Base-by-base conservation (phyloP, 2,888 invertebrate species). In the Cheilosia soror region DNA sequence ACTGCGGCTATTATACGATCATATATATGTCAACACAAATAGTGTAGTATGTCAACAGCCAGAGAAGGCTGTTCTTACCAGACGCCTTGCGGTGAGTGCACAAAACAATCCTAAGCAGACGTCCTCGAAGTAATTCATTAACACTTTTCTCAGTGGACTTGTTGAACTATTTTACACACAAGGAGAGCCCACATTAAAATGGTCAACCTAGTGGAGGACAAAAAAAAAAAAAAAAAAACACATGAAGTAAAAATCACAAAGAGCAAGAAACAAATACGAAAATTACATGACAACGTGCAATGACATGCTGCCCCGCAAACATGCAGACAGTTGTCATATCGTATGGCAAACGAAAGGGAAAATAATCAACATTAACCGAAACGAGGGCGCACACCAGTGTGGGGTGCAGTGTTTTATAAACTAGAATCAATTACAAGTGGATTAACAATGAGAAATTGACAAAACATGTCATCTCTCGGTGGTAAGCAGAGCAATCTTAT, bases 71-170 rank as follows among this genome's bases (percentile, higher is more conserved):
- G 15, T 25, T 15, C 57, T 65, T 15, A 31, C 5, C 31, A 47
- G 57, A 20, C 55, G 33, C 25, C 15, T 25, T 65, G 37, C 25
- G 5, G 25, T 51, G 4, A 5, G 33, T 27, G 29, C 44, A 27
- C 11, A 7, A 9, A 9, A 9, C 29, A 47, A 27, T 29, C 49
- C 55, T 47, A 40, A 44, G 69, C 69, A 80, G 75, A 84, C 77
- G 90, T 90, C 90, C 90, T 91, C 90, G 91, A 90, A 90, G 90
- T 90, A 91, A 91, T 90, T 90, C 90, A 91, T 90, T 90, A 90
- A 91, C 90, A 90, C 90, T 90, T 90, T 89, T 89, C 89, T 6
- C 58, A 44, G 71, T 37, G 40, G 49, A 60, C 72, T 42, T 73
- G 62, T 63, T 53, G 27, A 69, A 72, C 75, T 75, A 60, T 83